phyloP scores from a whole-genome alignment of 1,140 invertebrate species.

The Lethocerus indicus region DNA sequence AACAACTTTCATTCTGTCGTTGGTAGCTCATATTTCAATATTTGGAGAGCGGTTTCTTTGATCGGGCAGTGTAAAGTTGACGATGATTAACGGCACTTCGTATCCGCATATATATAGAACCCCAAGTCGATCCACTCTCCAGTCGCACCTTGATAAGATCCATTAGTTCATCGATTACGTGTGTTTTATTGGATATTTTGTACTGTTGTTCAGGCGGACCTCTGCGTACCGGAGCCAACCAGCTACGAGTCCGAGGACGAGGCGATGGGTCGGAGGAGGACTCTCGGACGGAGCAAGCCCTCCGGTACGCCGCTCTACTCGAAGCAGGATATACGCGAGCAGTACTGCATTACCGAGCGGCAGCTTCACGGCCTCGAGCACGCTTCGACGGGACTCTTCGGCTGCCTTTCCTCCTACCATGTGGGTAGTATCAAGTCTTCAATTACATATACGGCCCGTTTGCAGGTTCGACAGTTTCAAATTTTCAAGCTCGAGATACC shows the following conservation, averaged over 20 bases:
- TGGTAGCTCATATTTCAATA: too few species aligned
- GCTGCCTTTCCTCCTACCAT: constrained; percentile 62
- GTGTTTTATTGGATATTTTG: neutral
- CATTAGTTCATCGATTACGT: neutral
- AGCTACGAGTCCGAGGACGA: constrained; percentile 53
- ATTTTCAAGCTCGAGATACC: too few species aligned
- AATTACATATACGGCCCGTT: too few species aligned
- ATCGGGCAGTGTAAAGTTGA: too few species aligned
- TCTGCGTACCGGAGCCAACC: constrained; percentile 39
- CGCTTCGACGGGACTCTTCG: constrained; percentile 54
- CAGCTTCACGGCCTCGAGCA: constrained; percentile 72
- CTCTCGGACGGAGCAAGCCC: constrained; percentile 32
- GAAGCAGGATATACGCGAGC: constrained; percentile 71
- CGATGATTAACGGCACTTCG: too few species aligned
- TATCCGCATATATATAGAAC: too few species aligned
- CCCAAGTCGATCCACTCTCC: too few species aligned
- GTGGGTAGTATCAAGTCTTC: too few species aligned
- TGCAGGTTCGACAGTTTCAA: too few species aligned
- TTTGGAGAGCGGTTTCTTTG: too few species aligned
- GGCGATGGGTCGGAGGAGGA: constrained; percentile 35
- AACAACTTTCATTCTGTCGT: too few species aligned
- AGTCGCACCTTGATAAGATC: too few species aligned
- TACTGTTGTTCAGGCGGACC: constrained; percentile 33
- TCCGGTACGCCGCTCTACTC: constrained; percentile 61
- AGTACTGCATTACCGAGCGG: constrained; percentile 84